Percentiles rank a stretch among this genome's conserved stretches.
phyloP scores from a whole-genome alignment of 2,888 invertebrate genomes.

The Eupithecia vulgata region DNA sequence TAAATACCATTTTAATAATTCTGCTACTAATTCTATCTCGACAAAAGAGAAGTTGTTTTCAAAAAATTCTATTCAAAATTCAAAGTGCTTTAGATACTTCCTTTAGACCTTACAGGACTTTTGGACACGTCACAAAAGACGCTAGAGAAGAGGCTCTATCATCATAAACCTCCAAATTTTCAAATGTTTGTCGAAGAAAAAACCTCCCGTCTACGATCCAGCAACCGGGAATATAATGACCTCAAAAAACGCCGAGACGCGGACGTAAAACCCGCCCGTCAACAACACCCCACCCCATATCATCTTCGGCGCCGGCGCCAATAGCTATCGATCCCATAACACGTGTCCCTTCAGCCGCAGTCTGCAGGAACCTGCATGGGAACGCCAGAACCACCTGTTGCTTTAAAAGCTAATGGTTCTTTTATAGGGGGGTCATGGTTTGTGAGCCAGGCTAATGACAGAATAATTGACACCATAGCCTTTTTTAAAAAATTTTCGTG shows the following conservation, averaged over 20 bases:
- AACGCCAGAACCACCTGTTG: conserved; percentile 67
- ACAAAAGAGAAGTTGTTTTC: too few species aligned
- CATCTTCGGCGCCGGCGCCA: conserved; percentile 73
- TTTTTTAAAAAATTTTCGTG: too few species aligned
- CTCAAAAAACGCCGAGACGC: not conserved
- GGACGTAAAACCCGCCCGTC: conserved; percentile 50
- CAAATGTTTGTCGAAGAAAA: not conserved
- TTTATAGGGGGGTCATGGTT: conserved; percentile 21
- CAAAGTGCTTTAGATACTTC: too few species aligned
- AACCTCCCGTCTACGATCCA: not conserved
- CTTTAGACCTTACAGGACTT: too few species aligned
- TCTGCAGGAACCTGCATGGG: conserved; percentile 66
- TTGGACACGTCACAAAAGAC: too few species aligned
- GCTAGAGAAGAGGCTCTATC: too few species aligned
- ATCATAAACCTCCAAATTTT: not conserved
- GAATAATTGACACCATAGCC: not conserved
- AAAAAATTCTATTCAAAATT: too few species aligned
- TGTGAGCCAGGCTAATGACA: not conserved
- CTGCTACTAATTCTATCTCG: too few species aligned
- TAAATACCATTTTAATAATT: too few species aligned
- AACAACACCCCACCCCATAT: conserved; percentile 53
- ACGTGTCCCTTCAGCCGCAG: conserved; percentile 61
- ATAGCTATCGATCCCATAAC: conserved; percentile 72
- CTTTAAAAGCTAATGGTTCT: conserved; percentile 58
- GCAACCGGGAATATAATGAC: not conserved